Percentiles rank a stretch among this genome's conserved stretches.
Conservation (phyloP, 2,888 invertebrate genomes). For the Therioaphis trifolii region DNA sequence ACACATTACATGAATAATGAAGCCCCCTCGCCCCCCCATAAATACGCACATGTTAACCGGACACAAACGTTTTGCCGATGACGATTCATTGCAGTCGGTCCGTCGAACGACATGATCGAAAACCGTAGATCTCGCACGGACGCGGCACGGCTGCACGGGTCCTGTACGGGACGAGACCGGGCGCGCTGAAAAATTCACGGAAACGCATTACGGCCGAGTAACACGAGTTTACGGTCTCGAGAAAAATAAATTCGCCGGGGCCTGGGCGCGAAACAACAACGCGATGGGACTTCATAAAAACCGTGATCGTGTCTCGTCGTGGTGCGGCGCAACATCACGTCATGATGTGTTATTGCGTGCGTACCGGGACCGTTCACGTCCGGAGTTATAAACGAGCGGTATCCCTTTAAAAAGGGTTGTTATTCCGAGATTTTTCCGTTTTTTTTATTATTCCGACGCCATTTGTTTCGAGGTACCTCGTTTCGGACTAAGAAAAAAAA, state of each 20-base stretch:
- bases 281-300: constrained; percentile 31
- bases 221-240: constrained; percentile 28
- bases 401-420: constrained; percentile 22
- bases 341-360: constrained; percentile 4
- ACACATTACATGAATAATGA: no score
- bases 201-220: constrained; percentile 11
- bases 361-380: neutral
- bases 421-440: constrained; percentile 28
- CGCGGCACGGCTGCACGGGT: no score
- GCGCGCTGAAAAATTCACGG: neutral
- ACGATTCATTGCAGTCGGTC: no score
- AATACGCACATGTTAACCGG: no score
- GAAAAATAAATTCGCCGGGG: constrained; percentile 25
- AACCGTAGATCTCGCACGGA: neutral
- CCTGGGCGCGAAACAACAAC: constrained; percentile 22
- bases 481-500: constrained; percentile 3
- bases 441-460: constrained; percentile 23
- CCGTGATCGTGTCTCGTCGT: constrained; percentile 19
- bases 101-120: no score
- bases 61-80: no score
- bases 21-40: no score
- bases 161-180: neutral
- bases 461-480: constrained; percentile 35
- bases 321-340: neutral
- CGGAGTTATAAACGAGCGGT: constrained; percentile 33